Conservation (phyloP, 2,888 invertebrate genomes). For the Ectemnius continuus region DNA sequence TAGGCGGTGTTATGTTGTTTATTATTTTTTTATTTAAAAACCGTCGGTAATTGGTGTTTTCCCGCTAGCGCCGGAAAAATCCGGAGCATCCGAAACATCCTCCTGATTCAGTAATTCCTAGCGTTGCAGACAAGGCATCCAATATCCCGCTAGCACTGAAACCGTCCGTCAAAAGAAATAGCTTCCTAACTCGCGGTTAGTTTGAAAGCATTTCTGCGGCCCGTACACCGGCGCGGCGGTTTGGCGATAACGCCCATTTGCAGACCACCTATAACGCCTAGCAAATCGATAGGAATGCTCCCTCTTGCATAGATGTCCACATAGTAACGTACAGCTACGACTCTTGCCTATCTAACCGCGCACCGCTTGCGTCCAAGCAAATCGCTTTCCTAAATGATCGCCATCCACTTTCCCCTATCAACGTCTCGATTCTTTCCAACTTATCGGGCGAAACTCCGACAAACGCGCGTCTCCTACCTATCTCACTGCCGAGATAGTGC, state of each 20-base stretch:
- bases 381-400: not conserved
- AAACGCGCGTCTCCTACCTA: too few species aligned
- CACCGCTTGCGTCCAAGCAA: not conserved
- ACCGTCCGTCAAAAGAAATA: constrained; percentile 7
- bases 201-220: constrained; percentile 14
- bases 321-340: constrained; percentile 12
- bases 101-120: too few species aligned
- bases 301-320: constrained; percentile 5
- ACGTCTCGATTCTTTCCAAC: not conserved
- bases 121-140: too few species aligned
- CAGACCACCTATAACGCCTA: constrained; percentile 30
- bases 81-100: too few species aligned
- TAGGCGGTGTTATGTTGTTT: too few species aligned
- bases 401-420: constrained; percentile 5
- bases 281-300: constrained; percentile 42
- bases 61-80: too few species aligned
- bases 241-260: constrained; percentile 29
- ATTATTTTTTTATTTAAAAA: too few species aligned
- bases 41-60: too few species aligned
- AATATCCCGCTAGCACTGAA: not conserved
- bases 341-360: constrained; percentile 11
- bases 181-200: constrained; percentile 13
- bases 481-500: too few species aligned
- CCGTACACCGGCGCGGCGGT: not conserved
- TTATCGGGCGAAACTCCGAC: not conserved